Evolutionary conservation across 2,888 invertebrate species (phyloP), one percentile per base, ranked within the genome.

Genomic region (Rhogogaster chlorosoma): DNA sequence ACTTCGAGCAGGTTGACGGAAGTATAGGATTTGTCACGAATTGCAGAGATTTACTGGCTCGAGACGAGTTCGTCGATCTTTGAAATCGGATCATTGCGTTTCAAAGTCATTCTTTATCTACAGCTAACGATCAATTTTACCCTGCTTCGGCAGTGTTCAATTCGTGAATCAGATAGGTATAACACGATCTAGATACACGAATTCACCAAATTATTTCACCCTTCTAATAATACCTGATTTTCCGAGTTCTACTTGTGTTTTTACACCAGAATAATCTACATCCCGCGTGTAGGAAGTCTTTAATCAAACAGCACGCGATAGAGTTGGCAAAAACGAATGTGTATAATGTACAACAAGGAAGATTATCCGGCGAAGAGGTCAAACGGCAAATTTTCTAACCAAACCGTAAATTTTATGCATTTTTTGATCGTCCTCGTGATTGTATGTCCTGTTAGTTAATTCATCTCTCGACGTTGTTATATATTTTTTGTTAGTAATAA

Each of bases 41-140:
- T 80, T 80, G 38, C 61, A 80, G 26, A 57, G 57, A 80, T 80
- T 80, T 38, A 80, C 57, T 80, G 49, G 38, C 61, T 61, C 80
- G 80, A 61, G 29, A 80, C 80, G 80, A 61, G 80, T 80, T 80
- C 80, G 80, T 49, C 57, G 80, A 80, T 80, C 80, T 80, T 80
- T 80, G 18, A 80, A 80, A 80, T 80, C 61, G 61, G 80, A 80
- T 80, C 80, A 80, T 36, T 38, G 36, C 61, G 5, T 73, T 73
- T 73, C 38, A 42, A 73, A 73, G 71, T 42, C 38, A 73, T n/a
- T 36, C 70, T 36, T 36, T n/a, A 38, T 73, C 26, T 38, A 22
- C 42, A 61, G 61, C 26, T 61, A 61, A 22, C 73, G 26, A 26
- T 45, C 22, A 73, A 2, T 42, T 73, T 73, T 67, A 9, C 10